A percentile compares a stretch with the other conserved stretches of the same genome.
Conservation (phyloP, 1,140 invertebrate genomes). For the Ganaspis sp. region DNA sequence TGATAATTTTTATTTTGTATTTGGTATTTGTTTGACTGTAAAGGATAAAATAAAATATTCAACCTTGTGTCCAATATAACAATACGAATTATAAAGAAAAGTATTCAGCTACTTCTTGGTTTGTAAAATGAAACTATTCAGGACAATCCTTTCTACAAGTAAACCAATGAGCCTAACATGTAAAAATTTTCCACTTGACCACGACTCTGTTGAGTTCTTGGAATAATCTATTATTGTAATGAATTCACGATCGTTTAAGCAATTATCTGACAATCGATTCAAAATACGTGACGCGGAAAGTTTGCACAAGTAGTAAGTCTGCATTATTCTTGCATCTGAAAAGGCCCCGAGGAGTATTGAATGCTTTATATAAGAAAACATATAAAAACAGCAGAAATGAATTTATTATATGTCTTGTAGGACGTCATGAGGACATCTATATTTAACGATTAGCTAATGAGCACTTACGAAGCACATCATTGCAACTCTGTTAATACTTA, state of each 20-base stretch:
- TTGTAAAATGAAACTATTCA: not conserved
- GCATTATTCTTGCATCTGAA: not conserved
- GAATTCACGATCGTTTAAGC: conserved; percentile 8
- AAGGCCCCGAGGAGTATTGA: conserved; percentile 37
- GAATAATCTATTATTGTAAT: conserved; percentile 14
- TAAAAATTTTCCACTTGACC: conserved; percentile 3
- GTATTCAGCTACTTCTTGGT: not conserved
- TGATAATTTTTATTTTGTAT: too few relatives aligned
- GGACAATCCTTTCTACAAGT: not conserved
- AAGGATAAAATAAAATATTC: not conserved
- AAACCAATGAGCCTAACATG: not conserved
- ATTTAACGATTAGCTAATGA: conserved; percentile 62
- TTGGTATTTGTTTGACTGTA: too few relatives aligned
- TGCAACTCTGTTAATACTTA: not conserved
- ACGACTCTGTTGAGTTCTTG: not conserved
- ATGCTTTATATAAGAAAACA: conserved; percentile 38
- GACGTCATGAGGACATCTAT: conserved; percentile 54
- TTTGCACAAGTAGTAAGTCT: not conserved
- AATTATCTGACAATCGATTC: conserved; percentile 20
- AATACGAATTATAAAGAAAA: too few relatives aligned
- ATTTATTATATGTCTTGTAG: conserved; percentile 48
- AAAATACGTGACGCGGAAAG: conserved; percentile 11
- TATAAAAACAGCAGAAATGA: conserved; percentile 38
- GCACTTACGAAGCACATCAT: conserved; percentile 8
- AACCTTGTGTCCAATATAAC: not conserved